Evolutionary conservation across 2,888 invertebrate species (phyloP), one percentile per base, ranked within the genome.

Genomic region (Harpalus rufipes): DNA sequence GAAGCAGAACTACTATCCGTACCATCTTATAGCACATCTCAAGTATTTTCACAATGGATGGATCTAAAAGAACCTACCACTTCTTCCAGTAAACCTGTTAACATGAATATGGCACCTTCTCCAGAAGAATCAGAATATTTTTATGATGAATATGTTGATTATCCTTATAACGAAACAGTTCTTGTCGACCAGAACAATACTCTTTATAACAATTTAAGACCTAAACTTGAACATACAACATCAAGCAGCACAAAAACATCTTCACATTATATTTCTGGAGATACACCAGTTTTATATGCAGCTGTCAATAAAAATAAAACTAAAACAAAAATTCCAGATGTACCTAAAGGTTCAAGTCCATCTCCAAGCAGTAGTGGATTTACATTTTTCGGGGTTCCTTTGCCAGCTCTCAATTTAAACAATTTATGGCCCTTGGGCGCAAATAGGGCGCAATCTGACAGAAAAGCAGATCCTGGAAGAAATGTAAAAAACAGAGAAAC

Each of bases 381-480:
- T 87, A 96, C 97, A 12, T 96, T 97, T 89, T 97, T 97, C 88
- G 97, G 97, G 0, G 94, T 97, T 89, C 97, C 97, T 0, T 89
- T 97, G 85, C 96, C 96, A 0, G 93, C 94, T 58, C 90, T 97
- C 72, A 95, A 94, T 87, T 93, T 96, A 88, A 94, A 94, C 10
- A 94, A 94, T 88, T 91, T 96, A 61, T 93, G 95, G 91, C 85
- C 85, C 7, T 32, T 89, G 51, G 88, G 88, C 14, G 90, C 90
- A 1, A 90, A 90, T 1, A 89, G 89, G 0, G 89, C 90, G 86
- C 92, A 90, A 87, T 89, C 89, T 1, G 90, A 91, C 8, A 87
- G 91, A 32, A 91, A 90, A 85, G 88, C 89, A 5, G 89, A 89
- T 39, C 58, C 72, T 6, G 51, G 44, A 12, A 84, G 84, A 91